Evolutionary conservation across 92 coral and sea anemone genomes (phyloP), one percentile per base, ranked within the genome.

Genomic region (Umimayanthus kanabou): DNA sequence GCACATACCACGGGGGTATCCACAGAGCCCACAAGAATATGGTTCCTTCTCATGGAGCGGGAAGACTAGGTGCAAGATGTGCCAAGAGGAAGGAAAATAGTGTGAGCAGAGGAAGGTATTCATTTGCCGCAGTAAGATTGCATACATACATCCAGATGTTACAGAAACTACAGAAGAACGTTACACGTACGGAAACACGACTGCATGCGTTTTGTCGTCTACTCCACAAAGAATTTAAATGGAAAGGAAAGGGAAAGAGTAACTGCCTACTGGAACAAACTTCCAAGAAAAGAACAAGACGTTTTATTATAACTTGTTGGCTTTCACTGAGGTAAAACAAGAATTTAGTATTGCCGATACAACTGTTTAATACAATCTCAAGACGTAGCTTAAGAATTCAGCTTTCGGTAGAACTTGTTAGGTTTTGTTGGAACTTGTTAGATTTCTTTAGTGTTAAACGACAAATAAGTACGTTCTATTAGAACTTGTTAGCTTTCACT

Each of bases 11-110:
- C 42, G 18, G 87, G 78, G 9, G 47, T 33, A 70, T 83, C 87
- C 87, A 70, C 67, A 83, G 77, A 65, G 87, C 87, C 87, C 78
- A 83, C 87, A 69, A 83, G 78, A 83, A 83, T 28, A 70, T 72
- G 87, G 87, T 83, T 47, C 77, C 87, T 70, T 70, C 78, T 70
- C 26, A 40, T 43, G 87, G 77, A 69, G 87, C 78, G 87, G 87
- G 6, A 83, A 83, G 64, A 83, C 87, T 83, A 45, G 78, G 58
- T 83, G n/a, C 20, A 80, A 80, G 87, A 70, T 73, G 87, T 70
- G 78, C 77, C 87, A 70, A 83, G 78, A 83, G 45, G 75, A 67
- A 37, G 87, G 87, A 81, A 83, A 83, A 70, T 9, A 42, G 30
- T 22, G 65, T 83, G 77, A 83, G 82, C 82, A 29, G 65, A 49